Conservation (phyloP, 1,140 invertebrate genomes). For the Elymnias hypermnestra region DNA sequence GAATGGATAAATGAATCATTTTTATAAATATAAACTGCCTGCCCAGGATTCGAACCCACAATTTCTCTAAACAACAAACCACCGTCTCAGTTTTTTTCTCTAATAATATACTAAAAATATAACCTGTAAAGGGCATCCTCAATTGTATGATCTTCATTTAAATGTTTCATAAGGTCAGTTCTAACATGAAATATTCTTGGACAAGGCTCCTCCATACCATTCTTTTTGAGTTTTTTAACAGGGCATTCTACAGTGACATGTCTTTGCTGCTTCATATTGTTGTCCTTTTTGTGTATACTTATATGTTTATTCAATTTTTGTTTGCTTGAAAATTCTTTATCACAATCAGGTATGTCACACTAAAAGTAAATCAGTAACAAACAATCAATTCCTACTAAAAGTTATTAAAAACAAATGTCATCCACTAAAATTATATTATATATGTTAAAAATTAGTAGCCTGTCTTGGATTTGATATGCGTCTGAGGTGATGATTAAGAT, state of each 20-base stretch:
- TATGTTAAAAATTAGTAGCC: too few relatives aligned
- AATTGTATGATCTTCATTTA: slow-evolving; percentile 55
- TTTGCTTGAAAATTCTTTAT: slow-evolving; percentile 56
- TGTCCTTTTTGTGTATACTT: slow-evolving; percentile 43
- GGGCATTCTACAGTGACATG: slow-evolving; percentile 45
- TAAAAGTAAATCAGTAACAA: too few relatives aligned
- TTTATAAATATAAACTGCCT: too few relatives aligned
- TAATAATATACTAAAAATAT: too few relatives aligned
- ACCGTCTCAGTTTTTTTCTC: too few relatives aligned
- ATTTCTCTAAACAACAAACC: too few relatives aligned
- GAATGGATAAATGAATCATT: too few relatives aligned
- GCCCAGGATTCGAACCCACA: background rate
- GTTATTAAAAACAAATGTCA: too few relatives aligned
- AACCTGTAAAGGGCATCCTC: slow-evolving; percentile 57
- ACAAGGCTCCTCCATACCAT: slow-evolving; percentile 39
- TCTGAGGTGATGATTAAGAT: too few relatives aligned
- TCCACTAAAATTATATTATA: too few relatives aligned
- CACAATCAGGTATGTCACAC: slow-evolving; percentile 66
- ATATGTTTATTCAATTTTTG: slow-evolving; percentile 58
- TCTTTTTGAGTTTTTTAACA: slow-evolving; percentile 32
- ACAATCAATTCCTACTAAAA: too few relatives aligned
- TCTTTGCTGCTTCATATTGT: slow-evolving; percentile 19
- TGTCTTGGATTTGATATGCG: too few relatives aligned
- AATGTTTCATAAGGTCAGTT: slow-evolving; percentile 47
- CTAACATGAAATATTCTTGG: slow-evolving; percentile 37